A percentile compares a stretch with the other conserved stretches of the same genome.
Conservation (phyloP, 92 coral and sea anemone genomes). For the Phenganax marumi region DNA sequence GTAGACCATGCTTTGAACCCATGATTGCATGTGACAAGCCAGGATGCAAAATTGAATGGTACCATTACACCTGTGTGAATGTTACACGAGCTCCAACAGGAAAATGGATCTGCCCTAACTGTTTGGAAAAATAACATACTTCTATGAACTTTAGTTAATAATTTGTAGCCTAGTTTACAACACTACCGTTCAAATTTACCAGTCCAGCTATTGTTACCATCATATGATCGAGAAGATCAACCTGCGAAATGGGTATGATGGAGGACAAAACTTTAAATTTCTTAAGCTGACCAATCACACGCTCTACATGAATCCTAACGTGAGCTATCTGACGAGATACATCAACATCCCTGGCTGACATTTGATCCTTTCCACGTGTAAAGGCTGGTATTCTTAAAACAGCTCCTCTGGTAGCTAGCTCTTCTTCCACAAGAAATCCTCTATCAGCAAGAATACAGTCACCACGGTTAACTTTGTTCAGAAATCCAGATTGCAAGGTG, state of each 20-base stretch:
- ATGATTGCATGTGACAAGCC: too few relatives aligned
- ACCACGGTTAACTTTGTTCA: conserved; percentile 34
- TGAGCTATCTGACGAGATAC: conserved; percentile 56
- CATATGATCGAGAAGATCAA: conserved; percentile 35
- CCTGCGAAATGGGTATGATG: conserved; percentile 38
- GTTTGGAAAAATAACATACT: too few relatives aligned
- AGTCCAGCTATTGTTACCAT: conserved; percentile 41
- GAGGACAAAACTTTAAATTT: conserved; percentile 30
- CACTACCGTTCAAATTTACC: conserved; percentile 35
- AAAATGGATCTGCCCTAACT: too few relatives aligned
- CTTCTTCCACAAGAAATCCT: not conserved
- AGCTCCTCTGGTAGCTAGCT: conserved; percentile 35
- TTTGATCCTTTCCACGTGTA: conserved; percentile 52
- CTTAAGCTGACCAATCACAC: conserved; percentile 60
- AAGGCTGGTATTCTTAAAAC: conserved; percentile 50
- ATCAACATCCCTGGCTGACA: conserved; percentile 45
- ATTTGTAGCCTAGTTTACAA: not conserved
- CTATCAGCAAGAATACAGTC: conserved; percentile 17
- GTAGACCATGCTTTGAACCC: not conserved
- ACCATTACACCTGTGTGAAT: too few relatives aligned
- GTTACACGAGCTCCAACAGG: too few relatives aligned
- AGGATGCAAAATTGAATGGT: too few relatives aligned
- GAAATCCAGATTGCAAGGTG: conserved; percentile 49
- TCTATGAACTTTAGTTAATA: too few relatives aligned
- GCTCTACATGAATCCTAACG: conserved; percentile 56